Evolutionary conservation across 1,140 invertebrate species (phyloP), one percentile per base, ranked within the genome.

Genomic region (Listronotus oregonensis): DNA sequence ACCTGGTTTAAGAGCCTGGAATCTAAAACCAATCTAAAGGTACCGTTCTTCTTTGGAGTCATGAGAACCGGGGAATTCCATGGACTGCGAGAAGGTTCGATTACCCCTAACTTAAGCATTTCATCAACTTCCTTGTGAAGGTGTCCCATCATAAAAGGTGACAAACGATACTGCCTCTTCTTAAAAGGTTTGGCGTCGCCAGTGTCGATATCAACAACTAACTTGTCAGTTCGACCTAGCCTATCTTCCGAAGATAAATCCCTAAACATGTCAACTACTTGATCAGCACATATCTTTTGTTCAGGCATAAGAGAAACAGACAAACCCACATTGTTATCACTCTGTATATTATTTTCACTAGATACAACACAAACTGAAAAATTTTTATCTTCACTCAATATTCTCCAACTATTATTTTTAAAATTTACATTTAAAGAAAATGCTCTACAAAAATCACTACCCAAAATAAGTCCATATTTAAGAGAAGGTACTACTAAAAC

Each of bases 1-100:
- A 40, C 71, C 72, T 77, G 3, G 79, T 63, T 51, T 73, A 78
- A 3, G 5, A 1, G 2, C 5, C 21, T 27, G 21, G 21, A 27
- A 5, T 27, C 5, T 5, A 27, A 27, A 27, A 27, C 21, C 55
- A 77, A 73, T 6, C 76, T 27, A 27, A 49, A 63, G 37, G 67
- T 47, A 6, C 65, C 64, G 15, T 18, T n/a, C 18, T 40, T 12
- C 46, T 71, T 71, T 37, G 50, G 64, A 5, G 68, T 57, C 34
- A 71, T 43, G 1, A 71, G 12, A 6, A 71, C 54, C 1, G 62
- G 57, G 4, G 50, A 58, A 42, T 15, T 31, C 60, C 66, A 69
- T 0, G 66, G 62, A 17, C 57, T 59, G 12, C 50, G 18, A 18
- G 67, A 69, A 12, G 64, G 49, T 62, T 67, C 57, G 14, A 69